phyloP scores from a whole-genome alignment of 1,140 invertebrate genomes.

The Cydia amplana region DNA sequence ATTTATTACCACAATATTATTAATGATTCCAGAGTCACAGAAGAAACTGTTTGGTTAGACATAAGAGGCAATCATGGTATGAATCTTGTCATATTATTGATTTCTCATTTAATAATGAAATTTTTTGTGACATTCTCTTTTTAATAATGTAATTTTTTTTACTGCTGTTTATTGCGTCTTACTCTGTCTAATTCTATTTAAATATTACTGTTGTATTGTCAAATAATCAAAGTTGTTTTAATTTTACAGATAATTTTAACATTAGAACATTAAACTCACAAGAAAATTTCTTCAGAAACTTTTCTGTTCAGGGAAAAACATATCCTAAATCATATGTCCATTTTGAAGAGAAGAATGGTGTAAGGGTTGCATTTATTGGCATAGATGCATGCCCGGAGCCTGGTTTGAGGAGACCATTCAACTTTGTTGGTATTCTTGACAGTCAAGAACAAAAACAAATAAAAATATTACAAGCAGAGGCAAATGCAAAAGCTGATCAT shows the following conservation, averaged over 20 bases:
- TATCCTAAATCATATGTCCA: constrained; percentile 89
- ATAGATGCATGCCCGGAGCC: constrained; percentile 94
- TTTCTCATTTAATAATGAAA: too few relatives aligned
- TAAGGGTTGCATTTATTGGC: constrained; percentile 89
- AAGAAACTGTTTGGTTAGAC: constrained; percentile 92
- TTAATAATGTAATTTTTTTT: constrained; percentile 25
- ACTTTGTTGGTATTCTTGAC: constrained; percentile 93
- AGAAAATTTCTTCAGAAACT: constrained; percentile 90
- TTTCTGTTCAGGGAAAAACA: constrained; percentile 87
- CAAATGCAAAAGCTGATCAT: constrained; percentile 64
- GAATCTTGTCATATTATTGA: constrained; percentile 32
- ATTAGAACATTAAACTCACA: constrained; percentile 84
- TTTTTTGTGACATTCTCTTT: constrained; percentile 28
- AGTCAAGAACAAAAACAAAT: constrained; percentile 82
- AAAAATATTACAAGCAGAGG: constrained; percentile 62
- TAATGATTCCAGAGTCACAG: constrained; percentile 83
- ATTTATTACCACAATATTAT: constrained; percentile 87
- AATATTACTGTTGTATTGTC: too few relatives aligned
- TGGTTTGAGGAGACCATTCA: constrained; percentile 92
- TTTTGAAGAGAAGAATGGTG: constrained; percentile 79
- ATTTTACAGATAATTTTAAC: constrained; percentile 93
- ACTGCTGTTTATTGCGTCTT: background rate
- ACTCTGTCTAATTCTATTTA: too few relatives aligned
- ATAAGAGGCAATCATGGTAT: constrained; percentile 97
- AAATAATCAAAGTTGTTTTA: background rate